Base-by-base conservation (phyloP, 2,113 vertebrate species). In the Pycnonotus jocosus region DNA sequence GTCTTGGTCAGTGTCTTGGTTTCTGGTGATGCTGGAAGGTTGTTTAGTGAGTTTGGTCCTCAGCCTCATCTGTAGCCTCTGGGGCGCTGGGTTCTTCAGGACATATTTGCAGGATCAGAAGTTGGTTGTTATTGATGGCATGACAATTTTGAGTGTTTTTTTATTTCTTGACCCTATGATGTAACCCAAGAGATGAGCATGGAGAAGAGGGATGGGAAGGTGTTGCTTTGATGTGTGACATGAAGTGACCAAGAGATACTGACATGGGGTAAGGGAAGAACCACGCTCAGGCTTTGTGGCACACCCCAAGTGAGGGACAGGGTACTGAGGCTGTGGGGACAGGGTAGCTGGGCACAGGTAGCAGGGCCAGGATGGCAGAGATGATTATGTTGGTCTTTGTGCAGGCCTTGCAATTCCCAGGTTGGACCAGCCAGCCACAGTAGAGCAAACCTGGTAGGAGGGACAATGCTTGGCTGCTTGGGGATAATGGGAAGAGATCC, bases 401-500 rank as follows among this genome's bases (percentile, higher is more conserved):
- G 20, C 11, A n/a, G 53, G 9, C 35, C 38, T 61, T 24, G 4
- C 35, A 48, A 12, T 19, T 45, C 15, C 37, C 10, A 28, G 48
- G 27, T 10, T 2, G 24, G 25, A 74, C 15, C 19, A 47, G 54
- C 7, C 4, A 16, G 15, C 44, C 8, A 7, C 2, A 12, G 7
- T 1, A 50, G 44, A 58, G 27, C 4, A 15, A 90, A 20, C 5
- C 38, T 25, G 15, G 48, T 8, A 24, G 17, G 12, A 62, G 9
- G 11, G 12, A 7, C 7, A 40, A 6, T 8, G 0, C 19, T 12
- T 0, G 0, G 42, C 25, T 14, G 7, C 42, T 23, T 4, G 3
- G 3, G n/a, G 7, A 4, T 12, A 1, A 2, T 1, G 3, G 48
- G 58, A 23, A 80, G 20, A 14, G 54, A 42, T 31, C 5, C 1